Conservation (phyloP, 1,140 invertebrate genomes). For the Drosophila suzukii region DNA sequence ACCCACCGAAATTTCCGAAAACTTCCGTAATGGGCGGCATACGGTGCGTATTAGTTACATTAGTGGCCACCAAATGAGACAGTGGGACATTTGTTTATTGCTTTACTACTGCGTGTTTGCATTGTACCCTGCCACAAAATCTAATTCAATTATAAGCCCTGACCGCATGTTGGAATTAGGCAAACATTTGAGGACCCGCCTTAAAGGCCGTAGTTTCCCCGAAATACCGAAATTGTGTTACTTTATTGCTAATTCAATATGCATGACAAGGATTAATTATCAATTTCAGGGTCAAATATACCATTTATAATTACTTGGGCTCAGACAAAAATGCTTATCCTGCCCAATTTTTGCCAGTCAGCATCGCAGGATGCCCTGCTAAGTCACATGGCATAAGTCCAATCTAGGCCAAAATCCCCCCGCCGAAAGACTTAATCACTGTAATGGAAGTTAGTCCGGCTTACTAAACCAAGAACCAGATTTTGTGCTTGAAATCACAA, state of each 20-base stretch:
- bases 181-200: neutral
- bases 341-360: slow-evolving; percentile 9
- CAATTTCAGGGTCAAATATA: slow-evolving; percentile 15
- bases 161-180: slow-evolving; percentile 20
- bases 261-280: slow-evolving; percentile 37
- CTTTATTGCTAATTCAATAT: slow-evolving; percentile 8
- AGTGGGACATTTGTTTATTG: slow-evolving; percentile 24
- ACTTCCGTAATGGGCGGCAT: slow-evolving; percentile 39
- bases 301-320: slow-evolving; percentile 16
- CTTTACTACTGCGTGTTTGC: slow-evolving; percentile 23
- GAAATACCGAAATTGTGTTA: neutral
- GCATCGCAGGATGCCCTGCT: slow-evolving; percentile 4
- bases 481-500: slow-evolving; percentile 49
- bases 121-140: slow-evolving; percentile 10
- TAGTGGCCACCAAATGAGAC: slow-evolving; percentile 25
- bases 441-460: slow-evolving; percentile 31
- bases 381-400: slow-evolving; percentile 34
- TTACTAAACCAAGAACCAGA: slow-evolving; percentile 31
- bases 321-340: neutral
- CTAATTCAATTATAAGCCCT: slow-evolving; percentile 33
- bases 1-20: slow-evolving; percentile 3
- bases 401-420: slow-evolving; percentile 7
- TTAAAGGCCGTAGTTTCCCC: neutral
- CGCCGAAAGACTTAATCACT: slow-evolving; percentile 43
- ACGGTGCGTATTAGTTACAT: slow-evolving; percentile 61